Evolutionary conservation across 2,888 invertebrate species (phyloP).

Genomic region (Xanthia icteritia): DNA sequence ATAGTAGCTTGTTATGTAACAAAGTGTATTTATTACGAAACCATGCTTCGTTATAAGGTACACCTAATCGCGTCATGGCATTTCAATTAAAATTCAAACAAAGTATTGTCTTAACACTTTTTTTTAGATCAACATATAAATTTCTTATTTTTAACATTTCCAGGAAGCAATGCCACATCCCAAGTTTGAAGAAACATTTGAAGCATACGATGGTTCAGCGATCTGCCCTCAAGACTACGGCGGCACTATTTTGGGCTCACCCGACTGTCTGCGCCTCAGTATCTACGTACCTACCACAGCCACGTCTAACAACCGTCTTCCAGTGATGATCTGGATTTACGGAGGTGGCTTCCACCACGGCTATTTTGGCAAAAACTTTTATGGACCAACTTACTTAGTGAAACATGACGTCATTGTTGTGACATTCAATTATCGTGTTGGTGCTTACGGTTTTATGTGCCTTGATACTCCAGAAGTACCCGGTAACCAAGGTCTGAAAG

Average conservation of each 20-base stretch:
- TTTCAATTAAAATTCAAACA: too few relatives aligned
- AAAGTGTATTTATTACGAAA: neutral
- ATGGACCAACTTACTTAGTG: constrained; percentile 74
- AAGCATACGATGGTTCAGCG: constrained; percentile 74
- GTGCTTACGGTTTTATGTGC: constrained; percentile 82
- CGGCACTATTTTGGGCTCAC: constrained; percentile 63
- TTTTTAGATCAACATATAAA: neutral
- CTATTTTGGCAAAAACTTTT: constrained; percentile 61
- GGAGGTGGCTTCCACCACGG: constrained; percentile 75
- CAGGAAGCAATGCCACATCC: constrained; percentile 60
- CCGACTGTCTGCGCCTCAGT: constrained; percentile 76
- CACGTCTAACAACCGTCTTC: constrained; percentile 67
- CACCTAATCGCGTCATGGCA: neutral
- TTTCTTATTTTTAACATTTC: neutral
- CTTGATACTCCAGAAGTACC: constrained; percentile 73
- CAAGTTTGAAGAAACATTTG: constrained; percentile 69
- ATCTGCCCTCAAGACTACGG: constrained; percentile 77
- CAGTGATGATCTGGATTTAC: constrained; percentile 77
- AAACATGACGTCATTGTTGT: constrained; percentile 78
- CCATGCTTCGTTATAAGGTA: neutral
- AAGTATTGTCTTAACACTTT: too few relatives aligned
- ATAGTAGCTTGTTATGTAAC: too few relatives aligned
- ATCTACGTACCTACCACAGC: constrained; percentile 75
- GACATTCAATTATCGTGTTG: constrained; percentile 76
- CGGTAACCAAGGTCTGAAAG: constrained; percentile 81